phyloP scores from a whole-genome alignment of 2,888 invertebrate genomes.

The Acrobasis suavella region DNA sequence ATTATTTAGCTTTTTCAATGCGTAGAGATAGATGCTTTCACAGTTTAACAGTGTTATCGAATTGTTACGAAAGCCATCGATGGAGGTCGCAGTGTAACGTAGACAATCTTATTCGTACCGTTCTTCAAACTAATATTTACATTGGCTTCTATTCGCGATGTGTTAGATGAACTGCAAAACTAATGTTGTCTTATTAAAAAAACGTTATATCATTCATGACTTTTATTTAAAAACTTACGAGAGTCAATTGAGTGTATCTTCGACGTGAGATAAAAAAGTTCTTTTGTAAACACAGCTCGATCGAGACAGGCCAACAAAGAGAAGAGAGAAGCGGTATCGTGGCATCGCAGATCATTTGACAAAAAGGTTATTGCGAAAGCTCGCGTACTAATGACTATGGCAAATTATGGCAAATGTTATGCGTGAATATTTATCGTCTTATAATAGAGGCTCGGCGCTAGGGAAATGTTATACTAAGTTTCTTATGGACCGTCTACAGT shows the following conservation, averaged over 20 bases:
- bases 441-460: not conserved
- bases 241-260: not conserved
- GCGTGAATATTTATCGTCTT: not conserved
- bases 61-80: slow-evolving; percentile 53
- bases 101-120: slow-evolving; percentile 31
- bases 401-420: not conserved
- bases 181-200: slow-evolving; percentile 11
- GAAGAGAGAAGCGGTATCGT: not conserved
- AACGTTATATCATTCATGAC: slow-evolving; percentile 19
- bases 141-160: not conserved
- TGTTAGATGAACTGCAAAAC: not conserved
- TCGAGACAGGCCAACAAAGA: not conserved
- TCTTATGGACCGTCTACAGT: not conserved
- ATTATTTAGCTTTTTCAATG: slow-evolving; percentile 39
- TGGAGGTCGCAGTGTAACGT: slow-evolving; percentile 34
- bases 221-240: not conserved
- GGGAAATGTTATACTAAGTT: not conserved
- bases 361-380: not conserved
- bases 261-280: not conserved
- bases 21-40: slow-evolving; percentile 56
- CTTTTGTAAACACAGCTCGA: not conserved
- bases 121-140: slow-evolving; percentile 4
- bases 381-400: not conserved
- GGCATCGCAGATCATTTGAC: not conserved
- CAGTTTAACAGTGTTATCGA: slow-evolving; percentile 54